Conservation (phyloP, 2,797 vertebrate genomes). For the Amphiprion clarkii region DNA sequence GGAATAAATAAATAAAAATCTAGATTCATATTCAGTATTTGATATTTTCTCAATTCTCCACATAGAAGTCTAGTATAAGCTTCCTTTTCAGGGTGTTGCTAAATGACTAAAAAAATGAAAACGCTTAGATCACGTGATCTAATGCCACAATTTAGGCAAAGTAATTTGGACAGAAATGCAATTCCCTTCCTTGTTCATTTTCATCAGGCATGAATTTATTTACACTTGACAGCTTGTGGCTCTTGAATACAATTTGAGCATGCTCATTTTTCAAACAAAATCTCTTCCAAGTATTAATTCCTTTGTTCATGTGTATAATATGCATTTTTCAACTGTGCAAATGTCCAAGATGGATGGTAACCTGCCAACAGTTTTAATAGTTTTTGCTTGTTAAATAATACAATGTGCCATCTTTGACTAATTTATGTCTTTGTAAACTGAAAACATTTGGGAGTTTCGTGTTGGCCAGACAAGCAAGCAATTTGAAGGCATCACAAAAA, state of each 20-base stretch:
- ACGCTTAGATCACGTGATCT: slow-evolving; percentile 33
- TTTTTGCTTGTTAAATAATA: neutral
- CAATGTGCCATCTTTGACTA: neutral
- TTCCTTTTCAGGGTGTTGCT: slow-evolving; percentile 23
- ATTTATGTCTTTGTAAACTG: slow-evolving; percentile 16
- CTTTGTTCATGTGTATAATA: slow-evolving; percentile 44
- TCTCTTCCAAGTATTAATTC: slow-evolving; percentile 55
- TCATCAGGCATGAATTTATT: slow-evolving; percentile 66
- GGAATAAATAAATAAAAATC: neutral
- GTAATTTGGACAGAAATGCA: slow-evolving; percentile 46
- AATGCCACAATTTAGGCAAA: slow-evolving; percentile 26
- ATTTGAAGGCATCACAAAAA: slow-evolving; percentile 7
- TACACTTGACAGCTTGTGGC: slow-evolving; percentile 71
- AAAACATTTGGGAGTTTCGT: slow-evolving; percentile 30
- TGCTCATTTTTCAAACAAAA: slow-evolving; percentile 45
- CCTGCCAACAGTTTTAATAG: slow-evolving; percentile 12
- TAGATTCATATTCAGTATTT: slow-evolving; percentile 16
- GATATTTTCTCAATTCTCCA: slow-evolving; percentile 23
- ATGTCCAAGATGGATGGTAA: slow-evolving; percentile 30
- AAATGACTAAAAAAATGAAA: slow-evolving; percentile 56
- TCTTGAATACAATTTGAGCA: slow-evolving; percentile 62
- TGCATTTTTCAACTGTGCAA: slow-evolving; percentile 24
- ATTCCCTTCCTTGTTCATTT: slow-evolving; percentile 47
- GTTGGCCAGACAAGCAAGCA: slow-evolving; percentile 1
- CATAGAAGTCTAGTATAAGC: slow-evolving; percentile 24